A percentile compares a stretch with the other conserved stretches of the same genome.
These are phyloP conservation scores for Siphamia tubifer DNA, from an alignment of 2,113 vertebrate genomes.

Conservation along the genomic window DNA sequence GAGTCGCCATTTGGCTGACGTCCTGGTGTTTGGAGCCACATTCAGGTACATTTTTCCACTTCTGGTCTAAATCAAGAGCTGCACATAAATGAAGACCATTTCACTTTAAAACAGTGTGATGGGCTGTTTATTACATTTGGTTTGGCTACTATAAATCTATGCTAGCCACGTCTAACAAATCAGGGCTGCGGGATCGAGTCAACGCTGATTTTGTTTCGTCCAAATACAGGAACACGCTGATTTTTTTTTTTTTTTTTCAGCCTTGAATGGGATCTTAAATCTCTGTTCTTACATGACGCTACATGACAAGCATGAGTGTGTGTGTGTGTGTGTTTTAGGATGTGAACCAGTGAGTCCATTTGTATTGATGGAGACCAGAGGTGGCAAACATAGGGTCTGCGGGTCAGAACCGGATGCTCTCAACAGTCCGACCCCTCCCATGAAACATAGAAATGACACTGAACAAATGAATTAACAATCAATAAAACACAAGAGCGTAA, in stretches of 20 bases:
- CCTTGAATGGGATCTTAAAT: slow-evolving; percentile 31
- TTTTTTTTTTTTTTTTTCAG: no score
- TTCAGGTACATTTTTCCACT: slow-evolving; percentile 58
- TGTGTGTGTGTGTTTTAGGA: slow-evolving; percentile 4
- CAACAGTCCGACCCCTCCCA: no score
- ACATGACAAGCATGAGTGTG: slow-evolving; percentile 26
- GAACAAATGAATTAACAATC: no score
- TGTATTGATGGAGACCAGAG: no score
- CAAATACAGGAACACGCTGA: slow-evolving; percentile 36
- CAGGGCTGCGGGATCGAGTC: slow-evolving; percentile 31
- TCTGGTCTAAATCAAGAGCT: slow-evolving; percentile 42
- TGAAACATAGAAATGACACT: no score
- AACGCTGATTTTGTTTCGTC: slow-evolving; percentile 36
- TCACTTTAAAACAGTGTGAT: slow-evolving; percentile 54
- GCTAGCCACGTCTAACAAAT: slow-evolving; percentile 46
- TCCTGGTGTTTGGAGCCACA: background rate
- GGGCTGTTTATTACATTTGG: slow-evolving; percentile 53
- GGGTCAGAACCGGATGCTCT: no score
- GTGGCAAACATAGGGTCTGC: no score
- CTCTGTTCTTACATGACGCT: slow-evolving; percentile 36
- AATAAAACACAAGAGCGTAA: no score
- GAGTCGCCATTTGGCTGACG: slow-evolving; percentile 45
- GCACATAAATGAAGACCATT: slow-evolving; percentile 30
- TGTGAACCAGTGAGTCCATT: slow-evolving; percentile 8
- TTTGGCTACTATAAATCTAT: slow-evolving; percentile 41